Evolutionary conservation across 2,113 vertebrate species (phyloP), one percentile per base, ranked within the genome.

Genomic region (Nyctibius bracteatus): DNA sequence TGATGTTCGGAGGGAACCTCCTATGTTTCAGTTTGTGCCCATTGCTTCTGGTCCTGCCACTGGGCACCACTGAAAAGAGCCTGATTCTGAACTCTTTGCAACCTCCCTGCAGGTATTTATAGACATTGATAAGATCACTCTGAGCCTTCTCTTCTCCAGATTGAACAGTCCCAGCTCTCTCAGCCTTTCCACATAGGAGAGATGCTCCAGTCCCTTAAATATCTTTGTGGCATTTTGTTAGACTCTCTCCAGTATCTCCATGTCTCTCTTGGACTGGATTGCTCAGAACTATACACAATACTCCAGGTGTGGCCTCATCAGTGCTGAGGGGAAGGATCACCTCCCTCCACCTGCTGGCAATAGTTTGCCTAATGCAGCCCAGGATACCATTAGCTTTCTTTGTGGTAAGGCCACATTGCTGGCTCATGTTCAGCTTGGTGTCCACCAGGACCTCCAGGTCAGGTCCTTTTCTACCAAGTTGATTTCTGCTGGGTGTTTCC

Each of bases 391-490:
- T 35, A 25, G 9, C 24, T 39, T 80, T 37, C 33, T n/a, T 44
- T n/a, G n/a, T n/a, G n/a, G n/a, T n/a, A n/a, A n/a, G n/a, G n/a
- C n/a, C n/a, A n/a, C n/a, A n/a, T n/a, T 75, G 4, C 25, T 75
- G 24, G 8, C 4, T 71, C 16, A 3, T n/a, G 31, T 59, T 86
- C 20, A 59, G 24, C 9, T 58, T 65, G 4, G 7, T 33, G 37
- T 41, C 19, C 30, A 37, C 6, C 28, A 4, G 9, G 31, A 16
- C 0, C 1, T 11, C 9, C n/a, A n/a, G n/a, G n/a, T n/a, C 14
- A 78, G 18, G 33, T 52, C 20, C 3, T 41, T 68, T 75, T 63
- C 30, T 63, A 30, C 10, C 15, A 41, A 77, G 6, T 5, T 63
- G 9, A 11, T 55, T 86, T 72, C 22, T 11, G 13, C 8, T 54